These are phyloP conservation scores for Streptopelia turtur DNA, from an alignment of 2,797 vertebrate genomes.

Conservation along the genomic window DNA sequence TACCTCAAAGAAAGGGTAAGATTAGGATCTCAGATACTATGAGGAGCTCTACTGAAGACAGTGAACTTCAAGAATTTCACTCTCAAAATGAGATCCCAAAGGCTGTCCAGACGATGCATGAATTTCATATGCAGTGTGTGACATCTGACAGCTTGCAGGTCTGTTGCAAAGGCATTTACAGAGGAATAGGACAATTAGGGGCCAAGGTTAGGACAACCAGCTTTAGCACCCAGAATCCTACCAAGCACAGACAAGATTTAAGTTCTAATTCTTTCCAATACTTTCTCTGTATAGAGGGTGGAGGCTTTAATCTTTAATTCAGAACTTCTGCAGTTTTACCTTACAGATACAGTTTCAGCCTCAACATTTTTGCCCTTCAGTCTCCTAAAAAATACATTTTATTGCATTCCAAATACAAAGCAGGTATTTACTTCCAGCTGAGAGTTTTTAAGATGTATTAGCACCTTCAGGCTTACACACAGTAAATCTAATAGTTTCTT, in stretches of 20 bases:
- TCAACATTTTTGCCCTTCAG: not conserved
- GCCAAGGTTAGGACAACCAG: not conserved
- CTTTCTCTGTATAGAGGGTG: not conserved
- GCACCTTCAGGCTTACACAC: not conserved
- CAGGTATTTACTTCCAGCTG: not conserved
- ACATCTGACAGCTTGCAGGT: not conserved
- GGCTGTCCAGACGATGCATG: not conserved
- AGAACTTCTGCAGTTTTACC: not conserved
- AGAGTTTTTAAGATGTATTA: slow-evolving; percentile 6
- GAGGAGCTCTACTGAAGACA: not conserved
- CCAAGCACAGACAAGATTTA: not conserved
- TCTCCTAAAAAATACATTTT: not conserved
- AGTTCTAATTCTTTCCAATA: not conserved
- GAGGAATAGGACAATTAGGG: not conserved
- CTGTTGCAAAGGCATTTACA: not conserved
- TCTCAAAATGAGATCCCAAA: not conserved
- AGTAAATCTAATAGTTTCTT: not conserved
- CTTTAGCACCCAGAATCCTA: not conserved
- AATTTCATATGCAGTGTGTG: not conserved
- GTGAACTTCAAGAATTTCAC: not conserved
- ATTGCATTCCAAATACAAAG: not conserved
- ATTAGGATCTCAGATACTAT: not conserved
- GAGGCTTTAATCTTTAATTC: not conserved
- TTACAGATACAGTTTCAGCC: not conserved
- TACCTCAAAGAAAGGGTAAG: not conserved